Evolutionary conservation across 2,113 vertebrate species (phyloP), one percentile per base, ranked within the genome.

Genomic region (Vidua chalybeata): DNA sequence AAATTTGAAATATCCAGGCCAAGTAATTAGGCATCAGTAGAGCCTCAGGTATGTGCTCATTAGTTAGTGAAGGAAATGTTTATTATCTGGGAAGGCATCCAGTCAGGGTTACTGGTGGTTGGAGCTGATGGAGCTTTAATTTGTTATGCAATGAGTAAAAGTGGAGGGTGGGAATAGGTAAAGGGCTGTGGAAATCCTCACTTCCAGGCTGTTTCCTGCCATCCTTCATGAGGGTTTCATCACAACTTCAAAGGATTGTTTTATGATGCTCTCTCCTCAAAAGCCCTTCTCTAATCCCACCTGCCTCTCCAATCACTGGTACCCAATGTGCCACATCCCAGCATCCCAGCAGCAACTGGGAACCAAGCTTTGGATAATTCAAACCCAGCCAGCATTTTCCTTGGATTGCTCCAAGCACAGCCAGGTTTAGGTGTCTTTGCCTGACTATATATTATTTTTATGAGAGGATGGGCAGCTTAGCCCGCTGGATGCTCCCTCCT

Each of bases 231-330:
- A 27, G 12, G 33, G 11, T 31, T 88, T 58, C 3, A 4, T 67
- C 16, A 18, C 0, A 2, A 22, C n/a, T 61, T 87, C 39, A 77
- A 45, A 73, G 30, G 46, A 7, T 43, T 45, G 6, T 45, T 89
- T 59, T 4, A 8, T 35, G 18, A 3, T 59, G 8, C 41, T 78
- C 41, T 55, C 35, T 69, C 35, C 9, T 3, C 1, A 13, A 24
- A 69, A 33, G 10, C 52, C 27, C 9, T 75, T 3, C 73, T 73
- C 1, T 4, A n/a, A 12, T 31, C 37, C 69, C 45, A 52, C 62
- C 39, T 6, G 0, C 23, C 62, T n/a, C 31, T 69, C 37, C 2
- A 3, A 2, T 33, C 3, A 0, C 31, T 1, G 3, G n/a, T 52
- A 43, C 71, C 20, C 15, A 4, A 4, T 31, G 31, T 35, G 56